These are phyloP conservation scores for Ptychoptera contaminata DNA, from an alignment of 2,888 invertebrate genomes.

Conservation along the genomic window DNA sequence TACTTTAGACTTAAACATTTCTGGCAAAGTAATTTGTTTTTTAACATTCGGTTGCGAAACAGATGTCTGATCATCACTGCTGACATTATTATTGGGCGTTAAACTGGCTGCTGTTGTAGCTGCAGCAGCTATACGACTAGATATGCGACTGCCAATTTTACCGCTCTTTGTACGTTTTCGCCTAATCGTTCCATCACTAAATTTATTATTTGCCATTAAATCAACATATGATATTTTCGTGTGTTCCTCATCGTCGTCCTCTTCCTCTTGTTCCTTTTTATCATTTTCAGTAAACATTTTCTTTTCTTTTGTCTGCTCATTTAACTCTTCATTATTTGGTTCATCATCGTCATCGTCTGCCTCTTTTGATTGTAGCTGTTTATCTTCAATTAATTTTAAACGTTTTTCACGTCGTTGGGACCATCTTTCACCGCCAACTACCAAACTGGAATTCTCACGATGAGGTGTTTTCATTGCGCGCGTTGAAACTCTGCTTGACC, in stretches of 20 bases:
- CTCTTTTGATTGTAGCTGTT: constrained; percentile 5
- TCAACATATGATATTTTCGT: not conserved
- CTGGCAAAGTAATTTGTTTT: constrained; percentile 28
- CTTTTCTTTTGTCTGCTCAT: not conserved
- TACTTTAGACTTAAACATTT: constrained; percentile 21
- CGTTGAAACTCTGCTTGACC: not conserved
- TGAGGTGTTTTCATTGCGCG: constrained; percentile 9
- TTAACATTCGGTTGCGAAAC: constrained; percentile 9
- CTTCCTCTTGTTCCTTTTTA: not conserved
- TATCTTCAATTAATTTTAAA: constrained; percentile 19
- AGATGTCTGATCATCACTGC: constrained; percentile 9
- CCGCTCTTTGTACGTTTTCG: constrained; percentile 6
- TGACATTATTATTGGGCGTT: not conserved
- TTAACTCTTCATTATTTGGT: not conserved
- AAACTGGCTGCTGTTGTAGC: constrained; percentile 6
- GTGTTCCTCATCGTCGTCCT: constrained; percentile 1
- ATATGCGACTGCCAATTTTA: constrained; percentile 5
- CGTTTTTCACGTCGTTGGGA: constrained; percentile 20
- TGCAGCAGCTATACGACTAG: constrained; percentile 8
- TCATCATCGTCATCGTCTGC: not conserved
- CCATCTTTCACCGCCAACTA: not conserved
- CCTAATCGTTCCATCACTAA: constrained; percentile 6
- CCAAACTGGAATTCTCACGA: constrained; percentile 19
- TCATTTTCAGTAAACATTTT: not conserved
- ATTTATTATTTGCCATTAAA: not conserved